Conservation (phyloP, 2,888 invertebrate species). For the Melinaea menophilus region DNA sequence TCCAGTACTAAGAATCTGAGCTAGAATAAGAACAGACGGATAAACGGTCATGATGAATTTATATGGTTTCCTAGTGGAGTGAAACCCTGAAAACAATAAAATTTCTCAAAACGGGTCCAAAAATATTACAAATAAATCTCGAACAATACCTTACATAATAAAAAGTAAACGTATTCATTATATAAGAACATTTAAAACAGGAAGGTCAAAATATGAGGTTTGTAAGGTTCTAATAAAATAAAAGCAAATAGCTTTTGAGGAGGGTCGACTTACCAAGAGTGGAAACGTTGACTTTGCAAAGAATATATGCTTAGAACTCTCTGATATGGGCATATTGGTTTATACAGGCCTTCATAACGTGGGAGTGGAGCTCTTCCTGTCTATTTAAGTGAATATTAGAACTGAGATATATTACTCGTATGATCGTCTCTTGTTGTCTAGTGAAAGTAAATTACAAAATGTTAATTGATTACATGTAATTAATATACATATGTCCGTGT, state of each 20-base stretch:
- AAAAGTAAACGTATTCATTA: constrained; percentile 1
- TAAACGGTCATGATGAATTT: too few relatives aligned
- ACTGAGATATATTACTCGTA: neutral
- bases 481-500: too few relatives aligned
- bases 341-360: constrained; percentile 17
- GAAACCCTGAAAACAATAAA: too few relatives aligned
- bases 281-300: constrained; percentile 10
- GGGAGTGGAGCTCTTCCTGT: constrained; percentile 1
- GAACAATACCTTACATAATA: neutral
- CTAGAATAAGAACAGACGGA: too few relatives aligned
- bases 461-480: too few relatives aligned
- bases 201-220: constrained; percentile 1
- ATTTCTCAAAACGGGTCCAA: too few relatives aligned
- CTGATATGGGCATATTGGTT: constrained; percentile 28
- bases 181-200: neutral
- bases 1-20: too few relatives aligned
- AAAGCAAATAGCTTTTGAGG: constrained; percentile 14
- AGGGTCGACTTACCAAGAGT: constrained; percentile 16
- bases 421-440: too few relatives aligned
- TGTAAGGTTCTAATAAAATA: constrained; percentile 18
- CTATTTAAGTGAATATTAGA: neutral
- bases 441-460: too few relatives aligned
- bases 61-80: too few relatives aligned
- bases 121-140: neutral
- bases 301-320: constrained; percentile 24